phyloP scores from a whole-genome alignment of 2,113 vertebrate species.

The Cyphomyrus discorhynchus region DNA sequence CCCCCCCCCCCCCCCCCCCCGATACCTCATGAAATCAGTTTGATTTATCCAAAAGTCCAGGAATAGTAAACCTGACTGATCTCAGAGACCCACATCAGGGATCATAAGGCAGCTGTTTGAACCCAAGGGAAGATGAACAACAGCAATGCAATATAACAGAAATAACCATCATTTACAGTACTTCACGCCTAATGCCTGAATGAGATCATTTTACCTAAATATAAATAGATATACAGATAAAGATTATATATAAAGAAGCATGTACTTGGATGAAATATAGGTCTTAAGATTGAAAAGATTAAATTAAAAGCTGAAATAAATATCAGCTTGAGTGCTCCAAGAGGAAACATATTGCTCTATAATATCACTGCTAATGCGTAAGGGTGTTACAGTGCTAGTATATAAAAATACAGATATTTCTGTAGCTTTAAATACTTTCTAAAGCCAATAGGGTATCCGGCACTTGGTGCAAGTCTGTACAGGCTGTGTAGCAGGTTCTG shows the following conservation, averaged over 20 bases:
- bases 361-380: neutral
- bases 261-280: neutral
- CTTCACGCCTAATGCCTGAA: neutral
- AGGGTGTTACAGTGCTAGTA: neutral
- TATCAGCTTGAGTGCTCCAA: neutral
- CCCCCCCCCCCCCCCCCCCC: too few species aligned
- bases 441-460: neutral
- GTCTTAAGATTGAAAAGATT: neutral
- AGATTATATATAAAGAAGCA: neutral
- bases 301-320: neutral
- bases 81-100: neutral
- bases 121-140: neutral
- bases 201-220: neutral
- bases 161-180: neutral
- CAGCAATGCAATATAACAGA: neutral
- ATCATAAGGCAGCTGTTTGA: neutral
- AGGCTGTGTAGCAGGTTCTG: neutral
- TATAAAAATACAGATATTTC: neutral
- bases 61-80: neutral
- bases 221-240: neutral
- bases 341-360: neutral
- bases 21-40: neutral
- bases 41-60: neutral
- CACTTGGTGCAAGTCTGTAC: neutral
- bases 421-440: neutral